Evolutionary conservation across 2,888 invertebrate species (phyloP), one percentile per base, ranked within the genome.

Genomic region (Caenorhabditis zanzibari): DNA sequence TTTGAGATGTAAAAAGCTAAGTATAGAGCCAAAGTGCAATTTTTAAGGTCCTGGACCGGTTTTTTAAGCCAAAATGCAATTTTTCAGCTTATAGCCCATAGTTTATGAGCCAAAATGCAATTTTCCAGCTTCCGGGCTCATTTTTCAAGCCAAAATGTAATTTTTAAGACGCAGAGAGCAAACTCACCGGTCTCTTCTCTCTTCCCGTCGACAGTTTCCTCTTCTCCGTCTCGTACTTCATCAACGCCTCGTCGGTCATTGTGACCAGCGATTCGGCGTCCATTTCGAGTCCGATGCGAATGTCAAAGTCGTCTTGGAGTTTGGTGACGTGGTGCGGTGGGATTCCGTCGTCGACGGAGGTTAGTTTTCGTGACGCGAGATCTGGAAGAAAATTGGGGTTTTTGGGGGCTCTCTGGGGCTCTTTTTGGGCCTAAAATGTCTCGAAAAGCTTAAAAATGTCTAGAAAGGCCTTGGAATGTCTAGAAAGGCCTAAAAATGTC

Each of bases 261-360:
- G 54, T 61, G 28, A 47, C n/a, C 1, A 72, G 28, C 7, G 59
- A 47, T 19, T 84, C 84, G 0, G 68, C 75, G 22, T 84, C 80
- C 38, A 54, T 12, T 12, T 47, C 3, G 0, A 32, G 24, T 4
- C 61, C 66, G 1, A 22, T 19, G 16, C 41, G 38, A n/a, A 81
- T 63, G 14, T 76, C 72, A 38, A 73, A 74, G 28, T 73, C 66
- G 4, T 0, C 32, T 16, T 12, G 24, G 14, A 81, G 19, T 16
- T 66, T 75, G n/a, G 35, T 9, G 14, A 68, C 66, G 54, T 84
- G 80, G n/a, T 28, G 22, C 0, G 59, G 19, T 14, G 80, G 80
- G 32, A 82, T 49, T 10, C 59, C 56, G 10, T 64, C 69, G 0
- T 12, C 19, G 26, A 82, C 44, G 6, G 82, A 56, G 19, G 72